Conservation (phyloP, 2,113 vertebrate genomes). For the Xyrauchen texanus region DNA sequence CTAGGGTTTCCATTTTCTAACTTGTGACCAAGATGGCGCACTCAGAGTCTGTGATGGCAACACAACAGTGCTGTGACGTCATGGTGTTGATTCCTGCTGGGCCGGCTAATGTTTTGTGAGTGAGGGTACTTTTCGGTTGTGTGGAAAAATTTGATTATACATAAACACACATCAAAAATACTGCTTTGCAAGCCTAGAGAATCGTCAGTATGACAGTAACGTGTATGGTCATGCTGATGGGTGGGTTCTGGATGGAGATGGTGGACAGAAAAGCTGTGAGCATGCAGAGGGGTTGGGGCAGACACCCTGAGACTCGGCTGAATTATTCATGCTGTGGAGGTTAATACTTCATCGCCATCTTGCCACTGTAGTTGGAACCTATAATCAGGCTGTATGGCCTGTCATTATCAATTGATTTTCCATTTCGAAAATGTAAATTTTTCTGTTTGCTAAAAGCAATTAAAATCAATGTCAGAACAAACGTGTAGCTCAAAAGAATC, state of each 20-base stretch:
- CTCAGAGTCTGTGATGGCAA: constrained; percentile 8
- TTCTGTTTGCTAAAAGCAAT: not conserved
- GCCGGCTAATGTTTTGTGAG: constrained; percentile 53
- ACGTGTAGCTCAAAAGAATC: not conserved
- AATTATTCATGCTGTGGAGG: constrained; percentile 70
- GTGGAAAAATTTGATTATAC: constrained; percentile 56
- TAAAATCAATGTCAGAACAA: too few relatives aligned
- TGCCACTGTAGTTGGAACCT: constrained; percentile 47
- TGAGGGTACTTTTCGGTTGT: not conserved
- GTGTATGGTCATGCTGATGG: constrained; percentile 5
- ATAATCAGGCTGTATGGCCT: constrained; percentile 1
- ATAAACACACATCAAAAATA: constrained; percentile 54
- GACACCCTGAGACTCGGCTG: constrained; percentile 68
- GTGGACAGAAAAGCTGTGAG: constrained; percentile 30
- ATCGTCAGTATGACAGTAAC: constrained; percentile 9
- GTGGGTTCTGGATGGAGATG: constrained; percentile 33
- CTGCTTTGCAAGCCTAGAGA: not conserved
- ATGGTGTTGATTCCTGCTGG: constrained; percentile 58
- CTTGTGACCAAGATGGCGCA: constrained; percentile 13
- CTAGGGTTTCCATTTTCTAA: constrained; percentile 17
- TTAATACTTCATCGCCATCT: constrained; percentile 58
- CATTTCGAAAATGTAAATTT: not conserved
- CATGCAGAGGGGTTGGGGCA: constrained; percentile 64
- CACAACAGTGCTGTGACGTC: not conserved
- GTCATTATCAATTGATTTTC: constrained; percentile 12